These are phyloP conservation scores for Naso thynnoides DNA, from an alignment of 2,797 vertebrate species.

Conservation along the genomic window DNA sequence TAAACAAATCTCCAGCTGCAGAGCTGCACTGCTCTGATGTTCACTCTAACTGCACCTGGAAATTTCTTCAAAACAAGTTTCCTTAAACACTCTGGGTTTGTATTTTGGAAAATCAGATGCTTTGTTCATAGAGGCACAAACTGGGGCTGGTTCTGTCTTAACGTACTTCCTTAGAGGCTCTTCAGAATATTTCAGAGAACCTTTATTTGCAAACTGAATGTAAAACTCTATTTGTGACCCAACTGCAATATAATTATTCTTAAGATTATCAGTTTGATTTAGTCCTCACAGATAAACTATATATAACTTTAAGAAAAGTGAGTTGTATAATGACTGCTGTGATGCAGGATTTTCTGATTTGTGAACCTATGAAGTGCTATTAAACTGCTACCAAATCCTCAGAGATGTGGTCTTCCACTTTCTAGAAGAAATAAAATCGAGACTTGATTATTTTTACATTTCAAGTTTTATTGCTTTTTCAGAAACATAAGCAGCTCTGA, in stretches of 20 bases:
- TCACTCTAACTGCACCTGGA: neutral
- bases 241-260: slow-evolving; percentile 3
- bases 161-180: neutral
- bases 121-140: neutral
- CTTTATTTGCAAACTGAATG: slow-evolving; percentile 30
- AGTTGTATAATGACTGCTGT: neutral
- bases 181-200: neutral
- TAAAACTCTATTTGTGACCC: slow-evolving; percentile 20
- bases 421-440: neutral
- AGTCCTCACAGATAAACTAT: slow-evolving; percentile 20
- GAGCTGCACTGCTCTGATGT: too few relatives aligned
- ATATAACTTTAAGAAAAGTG: neutral
- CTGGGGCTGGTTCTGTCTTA: neutral
- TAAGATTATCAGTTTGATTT: slow-evolving; percentile 20
- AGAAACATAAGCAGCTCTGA: slow-evolving; percentile 46
- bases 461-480: slow-evolving; percentile 63
- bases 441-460: neutral
- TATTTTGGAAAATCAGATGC: neutral
- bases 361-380: slow-evolving; percentile 33
- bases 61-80: neutral
- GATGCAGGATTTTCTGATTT: slow-evolving; percentile 14
- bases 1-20: too few relatives aligned
- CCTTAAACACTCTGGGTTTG: neutral
- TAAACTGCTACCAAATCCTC: slow-evolving; percentile 34
- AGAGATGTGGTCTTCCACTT: neutral